A percentile compares a stretch with the other conserved stretches of the same genome.
Evolutionary conservation across 2,797 vertebrate species (phyloP).

Genomic region (Intellagama lesueurii): DNA sequence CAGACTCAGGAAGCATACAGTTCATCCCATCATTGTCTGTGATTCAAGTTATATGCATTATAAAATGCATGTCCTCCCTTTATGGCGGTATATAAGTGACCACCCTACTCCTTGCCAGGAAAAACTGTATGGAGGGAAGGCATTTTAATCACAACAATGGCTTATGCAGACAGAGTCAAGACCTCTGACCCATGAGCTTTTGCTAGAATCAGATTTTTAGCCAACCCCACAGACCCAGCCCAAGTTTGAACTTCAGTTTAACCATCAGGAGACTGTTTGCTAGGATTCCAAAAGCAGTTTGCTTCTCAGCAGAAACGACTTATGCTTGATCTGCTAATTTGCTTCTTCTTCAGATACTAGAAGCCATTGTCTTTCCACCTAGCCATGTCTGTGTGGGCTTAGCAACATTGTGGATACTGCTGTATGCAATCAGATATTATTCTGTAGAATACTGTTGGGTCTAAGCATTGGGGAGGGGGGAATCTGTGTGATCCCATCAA

Average conservation of each 20-base stretch:
- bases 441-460: background rate
- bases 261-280: background rate
- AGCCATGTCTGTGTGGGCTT: background rate
- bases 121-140: background rate
- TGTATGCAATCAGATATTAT: slow-evolving; percentile 32
- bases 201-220: background rate
- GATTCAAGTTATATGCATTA: too few species aligned
- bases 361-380: background rate
- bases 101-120: background rate
- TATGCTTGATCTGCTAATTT: slow-evolving; percentile 6
- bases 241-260: background rate
- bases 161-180: too few species aligned
- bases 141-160: background rate
- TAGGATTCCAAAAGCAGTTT: background rate
- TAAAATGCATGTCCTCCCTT: too few species aligned
- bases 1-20: too few species aligned
- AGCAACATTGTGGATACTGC: background rate
- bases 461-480: background rate
- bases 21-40: too few species aligned
- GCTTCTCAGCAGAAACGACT: background rate
- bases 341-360: background rate
- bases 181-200: too few species aligned
- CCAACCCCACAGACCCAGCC: too few species aligned
- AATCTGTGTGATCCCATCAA: slow-evolving; percentile 27
- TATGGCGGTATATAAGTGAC: too few species aligned